Evolutionary conservation across 2,113 vertebrate genomes (phyloP), one percentile per base, ranked within the genome.

Genomic region (Tor tambroides): DNA sequence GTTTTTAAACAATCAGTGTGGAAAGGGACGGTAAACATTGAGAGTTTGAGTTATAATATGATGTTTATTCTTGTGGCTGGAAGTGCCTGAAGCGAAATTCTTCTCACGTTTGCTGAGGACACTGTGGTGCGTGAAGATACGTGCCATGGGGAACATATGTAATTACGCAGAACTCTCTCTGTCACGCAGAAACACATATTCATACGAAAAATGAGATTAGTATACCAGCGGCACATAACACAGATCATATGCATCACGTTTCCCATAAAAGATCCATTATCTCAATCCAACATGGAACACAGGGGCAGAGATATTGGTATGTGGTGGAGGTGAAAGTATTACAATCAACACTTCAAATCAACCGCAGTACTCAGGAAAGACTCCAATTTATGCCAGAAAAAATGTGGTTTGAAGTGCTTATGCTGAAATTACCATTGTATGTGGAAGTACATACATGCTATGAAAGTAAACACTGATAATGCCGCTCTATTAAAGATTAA

Each of bases 1-100:
- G 61, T 74, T 80, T 77, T 87, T 76, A 87, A 87, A 87, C 63
- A 89, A 56, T 28, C 21, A 76, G n/a, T 49, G 26, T n/a, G 17
- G 17, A 83, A 35, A 54, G 21, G 71, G 12, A 32, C 5, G n/a
- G 38, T 49, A 74, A 75, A 75, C 35, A 82, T 23, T 72, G 1
- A 56, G 41, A 81, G 77, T 23, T n/a, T 49, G 86, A 76, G 28
- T 69, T 59, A 51, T 67, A 77, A 80, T 49, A 23, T 74, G 54
- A 75, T 35, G 19, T 54, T 51, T 51, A 5, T 81, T 43, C 35
- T 76, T 43, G 51, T 61, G 71, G 21, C 32, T 26, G 28, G 65
- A 76, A 76, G 74, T 17, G 54, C 84, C 74, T 30, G 23, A 59
- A 75, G 78, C 54, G 14, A 75, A 87, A 75, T 75, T 87, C 46